Evolutionary conservation across 2,797 vertebrate genomes (phyloP).

Genomic region (Sebastes iracundus): DNA sequence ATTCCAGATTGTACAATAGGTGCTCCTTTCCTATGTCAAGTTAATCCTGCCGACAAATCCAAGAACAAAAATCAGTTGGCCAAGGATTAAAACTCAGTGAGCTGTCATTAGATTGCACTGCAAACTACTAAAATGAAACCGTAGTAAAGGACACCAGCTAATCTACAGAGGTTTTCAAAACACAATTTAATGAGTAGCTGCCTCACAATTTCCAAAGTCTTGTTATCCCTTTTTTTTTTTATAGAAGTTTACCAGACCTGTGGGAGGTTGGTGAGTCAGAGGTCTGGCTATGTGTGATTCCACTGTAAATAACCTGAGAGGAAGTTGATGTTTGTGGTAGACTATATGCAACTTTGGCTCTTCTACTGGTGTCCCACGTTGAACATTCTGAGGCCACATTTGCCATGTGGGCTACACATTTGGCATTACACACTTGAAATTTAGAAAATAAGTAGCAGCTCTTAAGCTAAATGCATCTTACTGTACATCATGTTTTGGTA

Average conservation of each 20-base stretch:
- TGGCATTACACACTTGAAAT: neutral
- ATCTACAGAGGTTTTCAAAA: neutral
- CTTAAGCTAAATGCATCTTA: neutral
- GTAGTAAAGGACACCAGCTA: neutral
- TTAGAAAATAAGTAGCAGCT: neutral
- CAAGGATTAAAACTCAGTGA: neutral
- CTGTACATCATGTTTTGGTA: neutral
- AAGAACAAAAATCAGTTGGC: neutral
- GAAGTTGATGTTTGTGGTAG: neutral
- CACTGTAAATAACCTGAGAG: neutral
- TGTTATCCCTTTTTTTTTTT: neutral
- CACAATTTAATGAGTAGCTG: neutral
- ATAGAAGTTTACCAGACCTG: neutral
- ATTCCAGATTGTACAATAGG: neutral
- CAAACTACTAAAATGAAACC: neutral
- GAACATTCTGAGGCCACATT: neutral
- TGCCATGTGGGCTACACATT: neutral
- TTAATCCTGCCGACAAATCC: neutral
- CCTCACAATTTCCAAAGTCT: neutral
- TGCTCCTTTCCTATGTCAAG: neutral
- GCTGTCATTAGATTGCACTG: neutral
- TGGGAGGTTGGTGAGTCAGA: conserved; percentile 1
- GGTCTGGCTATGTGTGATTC: neutral
- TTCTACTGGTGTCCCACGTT: neutral
- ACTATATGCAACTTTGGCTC: neutral